Percentiles rank a stretch among this genome's conserved stretches.
Evolutionary conservation across 2,113 vertebrate genomes (phyloP).

Genomic region (Dicrurus megarhynchus): DNA sequence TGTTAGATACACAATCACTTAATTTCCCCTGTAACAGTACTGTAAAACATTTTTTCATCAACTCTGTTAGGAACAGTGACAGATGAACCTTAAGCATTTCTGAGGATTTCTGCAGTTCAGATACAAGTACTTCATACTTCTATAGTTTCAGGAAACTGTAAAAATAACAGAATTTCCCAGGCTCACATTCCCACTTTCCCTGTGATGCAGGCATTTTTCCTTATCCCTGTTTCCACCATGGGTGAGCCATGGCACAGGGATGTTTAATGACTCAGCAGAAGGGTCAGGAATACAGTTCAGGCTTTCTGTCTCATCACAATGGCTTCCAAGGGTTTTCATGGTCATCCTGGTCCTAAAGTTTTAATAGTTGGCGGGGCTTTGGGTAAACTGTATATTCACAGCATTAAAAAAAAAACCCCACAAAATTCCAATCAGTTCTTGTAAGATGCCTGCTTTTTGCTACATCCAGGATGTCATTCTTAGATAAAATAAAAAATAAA

Average conservation of each 20-base stretch:
- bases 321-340: background rate
- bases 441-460: background rate
- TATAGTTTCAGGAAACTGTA: background rate
- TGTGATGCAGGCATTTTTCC: background rate
- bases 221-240: background rate
- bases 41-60: constrained; percentile 14
- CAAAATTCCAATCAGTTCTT: background rate
- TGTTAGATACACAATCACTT: background rate
- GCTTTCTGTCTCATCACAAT: background rate
- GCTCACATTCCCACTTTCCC: background rate
- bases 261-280: constrained; percentile 44
- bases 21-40: background rate
- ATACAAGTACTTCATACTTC: constrained; percentile 4
- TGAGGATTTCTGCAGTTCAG: background rate
- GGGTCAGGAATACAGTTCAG: background rate
- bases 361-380: background rate
- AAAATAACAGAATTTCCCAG: constrained; percentile 11
- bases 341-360: background rate
- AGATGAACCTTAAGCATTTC: constrained; percentile 1
- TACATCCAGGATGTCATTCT: background rate
- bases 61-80: background rate
- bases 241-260: background rate
- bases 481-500: background rate
- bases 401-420: background rate
- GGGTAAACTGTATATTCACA: background rate